phyloP scores from a whole-genome alignment of 2,797 vertebrate genomes.

The Microcaecilia unicolor region DNA sequence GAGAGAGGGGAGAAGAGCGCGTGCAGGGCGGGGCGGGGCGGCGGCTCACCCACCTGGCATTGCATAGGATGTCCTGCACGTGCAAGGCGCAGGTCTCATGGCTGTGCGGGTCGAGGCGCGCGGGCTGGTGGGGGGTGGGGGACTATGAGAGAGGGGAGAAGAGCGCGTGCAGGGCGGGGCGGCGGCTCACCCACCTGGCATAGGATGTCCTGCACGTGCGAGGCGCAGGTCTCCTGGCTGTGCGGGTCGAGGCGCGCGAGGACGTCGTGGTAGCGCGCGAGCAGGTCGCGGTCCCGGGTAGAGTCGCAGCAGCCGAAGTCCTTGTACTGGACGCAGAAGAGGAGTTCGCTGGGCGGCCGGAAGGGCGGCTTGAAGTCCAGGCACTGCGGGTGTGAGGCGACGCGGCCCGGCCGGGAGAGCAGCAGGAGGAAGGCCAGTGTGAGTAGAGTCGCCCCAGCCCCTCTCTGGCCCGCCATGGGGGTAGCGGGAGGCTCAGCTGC shows the following conservation, averaged over 20 bases:
- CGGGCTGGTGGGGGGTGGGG: too few relatives aligned
- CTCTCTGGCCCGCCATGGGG: not conserved
- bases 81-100: too few relatives aligned
- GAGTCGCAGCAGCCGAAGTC: conserved; percentile 84
- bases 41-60: too few relatives aligned
- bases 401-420: not conserved
- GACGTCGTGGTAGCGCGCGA: conserved; percentile 61
- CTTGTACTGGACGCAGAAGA: conserved; percentile 77
- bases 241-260: conserved; percentile 56
- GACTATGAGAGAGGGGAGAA: too few relatives aligned
- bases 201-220: conserved; percentile 75
- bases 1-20: too few relatives aligned
- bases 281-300: conserved; percentile 63
- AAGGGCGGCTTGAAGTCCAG: conserved; percentile 93
- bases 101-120: too few relatives aligned
- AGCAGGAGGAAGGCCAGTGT: not conserved
- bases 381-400: conserved; percentile 75
- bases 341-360: conserved; percentile 60
- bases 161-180: too few relatives aligned
- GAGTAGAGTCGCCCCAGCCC: not conserved
- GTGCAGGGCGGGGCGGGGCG: too few relatives aligned
- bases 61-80: too few relatives aligned
- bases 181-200: conserved; percentile 80
- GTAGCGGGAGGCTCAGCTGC: not conserved
- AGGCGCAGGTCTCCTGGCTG: conserved; percentile 61